These are phyloP conservation scores for Drosophila truncata DNA, from an alignment of 1,140 invertebrate genomes.

Conservation along the genomic window DNA sequence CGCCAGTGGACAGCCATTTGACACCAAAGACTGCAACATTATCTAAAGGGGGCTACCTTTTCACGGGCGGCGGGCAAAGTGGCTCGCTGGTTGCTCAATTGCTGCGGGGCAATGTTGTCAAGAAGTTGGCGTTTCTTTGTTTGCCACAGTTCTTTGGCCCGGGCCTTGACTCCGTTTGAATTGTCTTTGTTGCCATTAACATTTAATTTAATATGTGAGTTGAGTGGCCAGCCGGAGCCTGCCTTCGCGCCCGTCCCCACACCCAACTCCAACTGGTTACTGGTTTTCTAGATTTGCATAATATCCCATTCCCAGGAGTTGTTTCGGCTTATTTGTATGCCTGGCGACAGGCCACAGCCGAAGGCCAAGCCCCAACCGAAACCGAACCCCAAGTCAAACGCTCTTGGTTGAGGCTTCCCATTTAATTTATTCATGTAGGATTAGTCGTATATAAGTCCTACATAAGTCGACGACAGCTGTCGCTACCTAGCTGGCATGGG, in stretches of 20 bases:
- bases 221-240: constrained; percentile 20
- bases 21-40: constrained; percentile 49
- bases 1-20: constrained; percentile 62
- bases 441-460: constrained; percentile 42
- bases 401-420: constrained; percentile 34
- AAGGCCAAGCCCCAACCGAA: constrained; percentile 23
- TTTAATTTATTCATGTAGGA: constrained; percentile 72
- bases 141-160: constrained; percentile 63
- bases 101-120: constrained; percentile 36
- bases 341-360: constrained; percentile 32
- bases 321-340: constrained; percentile 72
- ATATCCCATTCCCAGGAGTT: constrained; percentile 17
- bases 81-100: constrained; percentile 44
- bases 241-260: constrained; percentile 7
- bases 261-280: constrained; percentile 33
- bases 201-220: constrained; percentile 70
- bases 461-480: constrained; percentile 50
- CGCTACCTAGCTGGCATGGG: constrained; percentile 43
- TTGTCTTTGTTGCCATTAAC: constrained; percentile 68
- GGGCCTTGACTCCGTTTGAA: constrained; percentile 74
- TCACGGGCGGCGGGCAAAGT: constrained; percentile 24
- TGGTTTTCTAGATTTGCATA: constrained; percentile 45
- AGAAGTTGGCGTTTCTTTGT: constrained; percentile 46
- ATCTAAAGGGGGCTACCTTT: constrained; percentile 2
- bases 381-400: constrained; percentile 26